Evolutionary conservation across 2,113 vertebrate species (phyloP).

Genomic region (Cyprinus carpio): DNA sequence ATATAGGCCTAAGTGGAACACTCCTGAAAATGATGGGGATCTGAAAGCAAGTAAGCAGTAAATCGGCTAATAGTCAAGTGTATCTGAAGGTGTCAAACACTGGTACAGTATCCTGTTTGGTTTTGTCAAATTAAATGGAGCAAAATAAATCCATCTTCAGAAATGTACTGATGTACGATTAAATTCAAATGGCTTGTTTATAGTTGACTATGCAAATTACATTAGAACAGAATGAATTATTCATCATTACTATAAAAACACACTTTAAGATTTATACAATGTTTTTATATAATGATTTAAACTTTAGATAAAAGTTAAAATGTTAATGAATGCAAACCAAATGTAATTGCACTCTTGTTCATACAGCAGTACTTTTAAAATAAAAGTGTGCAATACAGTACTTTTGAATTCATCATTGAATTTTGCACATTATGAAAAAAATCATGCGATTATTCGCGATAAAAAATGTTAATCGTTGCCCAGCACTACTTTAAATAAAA

Average conservation of each 20-base stretch:
- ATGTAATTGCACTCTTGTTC: no score
- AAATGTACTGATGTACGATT: background rate
- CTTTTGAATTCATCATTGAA: no score
- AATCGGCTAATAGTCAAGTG: constrained; percentile 8
- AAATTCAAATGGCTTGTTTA: background rate
- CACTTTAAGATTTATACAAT: background rate
- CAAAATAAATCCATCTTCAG: background rate
- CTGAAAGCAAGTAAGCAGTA: background rate
- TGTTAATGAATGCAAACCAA: no score
- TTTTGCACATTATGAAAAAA: no score
- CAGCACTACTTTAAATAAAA: no score
- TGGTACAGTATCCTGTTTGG: background rate
- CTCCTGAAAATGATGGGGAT: constrained; percentile 4
- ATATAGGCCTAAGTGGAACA: constrained; percentile 16
- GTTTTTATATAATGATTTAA: background rate
- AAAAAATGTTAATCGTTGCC: no score
- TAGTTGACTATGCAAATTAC: background rate
- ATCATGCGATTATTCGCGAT: no score
- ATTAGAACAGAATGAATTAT: background rate
- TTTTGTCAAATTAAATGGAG: constrained; percentile 1
- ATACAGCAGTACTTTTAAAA: no score
- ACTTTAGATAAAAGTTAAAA: background rate
- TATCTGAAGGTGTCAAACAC: background rate
- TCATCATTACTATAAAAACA: background rate
- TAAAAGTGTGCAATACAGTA: no score